phyloP scores from a whole-genome alignment of 2,797 vertebrate species.

The Nasua narica region DNA sequence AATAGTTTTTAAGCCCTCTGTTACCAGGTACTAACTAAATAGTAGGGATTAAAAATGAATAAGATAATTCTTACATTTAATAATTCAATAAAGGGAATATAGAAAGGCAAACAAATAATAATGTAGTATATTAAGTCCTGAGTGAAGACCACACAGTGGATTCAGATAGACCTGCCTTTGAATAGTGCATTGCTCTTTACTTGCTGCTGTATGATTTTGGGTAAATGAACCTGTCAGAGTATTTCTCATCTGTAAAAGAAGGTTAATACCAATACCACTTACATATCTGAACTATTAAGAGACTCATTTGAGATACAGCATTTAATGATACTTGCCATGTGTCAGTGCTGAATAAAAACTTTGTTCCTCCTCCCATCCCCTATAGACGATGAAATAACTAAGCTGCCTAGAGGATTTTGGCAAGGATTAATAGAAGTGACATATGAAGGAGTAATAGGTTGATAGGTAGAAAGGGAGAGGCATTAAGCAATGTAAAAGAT shows the following conservation, averaged over 20 bases:
- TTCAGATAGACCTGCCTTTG: background rate
- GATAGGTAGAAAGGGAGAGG: background rate
- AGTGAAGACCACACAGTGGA: background rate
- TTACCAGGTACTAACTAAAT: background rate
- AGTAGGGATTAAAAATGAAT: background rate
- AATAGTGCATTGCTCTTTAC: background rate
- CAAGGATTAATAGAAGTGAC: background rate
- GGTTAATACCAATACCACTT: background rate
- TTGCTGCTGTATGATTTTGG: background rate
- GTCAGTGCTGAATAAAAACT: background rate
- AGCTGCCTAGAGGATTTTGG: background rate
- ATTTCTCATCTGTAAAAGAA: conserved; percentile 21
- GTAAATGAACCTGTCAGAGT: background rate
- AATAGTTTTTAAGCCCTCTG: conserved; percentile 6
- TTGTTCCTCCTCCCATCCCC: background rate
- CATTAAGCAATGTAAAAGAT: background rate
- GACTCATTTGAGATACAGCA: background rate
- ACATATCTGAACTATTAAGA: background rate
- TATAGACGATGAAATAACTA: background rate
- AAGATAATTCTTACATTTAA: conserved; percentile 12
- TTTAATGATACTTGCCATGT: conserved; percentile 4
- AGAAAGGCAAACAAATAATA: background rate
- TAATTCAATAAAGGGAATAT: background rate
- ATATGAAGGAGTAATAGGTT: background rate
- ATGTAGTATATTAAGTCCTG: background rate